Percentiles rank a stretch among this genome's conserved stretches.
Evolutionary conservation across 2,888 invertebrate species (phyloP).

Genomic region (Pyrrhia umbra): DNA sequence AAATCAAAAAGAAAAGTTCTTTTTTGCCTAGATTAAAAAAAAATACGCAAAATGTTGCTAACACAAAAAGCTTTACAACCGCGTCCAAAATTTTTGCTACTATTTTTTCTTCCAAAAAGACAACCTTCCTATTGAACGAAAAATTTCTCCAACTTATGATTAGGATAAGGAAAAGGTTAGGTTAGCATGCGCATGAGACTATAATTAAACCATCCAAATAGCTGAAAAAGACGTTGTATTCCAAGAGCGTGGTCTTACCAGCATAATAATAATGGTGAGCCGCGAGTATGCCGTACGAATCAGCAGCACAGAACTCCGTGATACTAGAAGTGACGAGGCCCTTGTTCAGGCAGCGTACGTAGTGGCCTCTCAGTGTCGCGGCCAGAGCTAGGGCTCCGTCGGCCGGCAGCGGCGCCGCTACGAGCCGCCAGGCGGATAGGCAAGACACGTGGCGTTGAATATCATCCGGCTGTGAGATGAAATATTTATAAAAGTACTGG

Average conservation of each 20-base stretch:
- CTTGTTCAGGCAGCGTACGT: slow-evolving; percentile 90
- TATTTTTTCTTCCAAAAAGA: no score
- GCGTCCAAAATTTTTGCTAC: no score
- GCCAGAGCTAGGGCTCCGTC: slow-evolving; percentile 91
- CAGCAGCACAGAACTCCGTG: slow-evolving; percentile 94
- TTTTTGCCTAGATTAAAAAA: no score
- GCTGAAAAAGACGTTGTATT: no score
- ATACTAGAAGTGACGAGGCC: slow-evolving; percentile 87
- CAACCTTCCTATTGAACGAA: no score
- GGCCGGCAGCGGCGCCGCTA: slow-evolving; percentile 91
- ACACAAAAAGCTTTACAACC: no score
- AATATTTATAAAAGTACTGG: not conserved
- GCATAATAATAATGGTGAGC: slow-evolving; percentile 92
- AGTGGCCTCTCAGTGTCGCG: slow-evolving; percentile 91
- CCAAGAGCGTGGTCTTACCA: slow-evolving; percentile 76
- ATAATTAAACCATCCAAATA: no score
- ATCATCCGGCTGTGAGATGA: slow-evolving; percentile 90
- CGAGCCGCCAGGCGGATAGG: slow-evolving; percentile 93
- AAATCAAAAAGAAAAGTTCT: no score
- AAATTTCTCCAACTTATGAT: no score
- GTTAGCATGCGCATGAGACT: no score
- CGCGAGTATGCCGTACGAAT: slow-evolving; percentile 95
- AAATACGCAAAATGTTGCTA: no score
- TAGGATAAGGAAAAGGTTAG: no score
- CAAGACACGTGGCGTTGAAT: slow-evolving; percentile 96